Base-by-base conservation (phyloP, 2,113 vertebrate genomes). In the Crotalus tigris region DNA sequence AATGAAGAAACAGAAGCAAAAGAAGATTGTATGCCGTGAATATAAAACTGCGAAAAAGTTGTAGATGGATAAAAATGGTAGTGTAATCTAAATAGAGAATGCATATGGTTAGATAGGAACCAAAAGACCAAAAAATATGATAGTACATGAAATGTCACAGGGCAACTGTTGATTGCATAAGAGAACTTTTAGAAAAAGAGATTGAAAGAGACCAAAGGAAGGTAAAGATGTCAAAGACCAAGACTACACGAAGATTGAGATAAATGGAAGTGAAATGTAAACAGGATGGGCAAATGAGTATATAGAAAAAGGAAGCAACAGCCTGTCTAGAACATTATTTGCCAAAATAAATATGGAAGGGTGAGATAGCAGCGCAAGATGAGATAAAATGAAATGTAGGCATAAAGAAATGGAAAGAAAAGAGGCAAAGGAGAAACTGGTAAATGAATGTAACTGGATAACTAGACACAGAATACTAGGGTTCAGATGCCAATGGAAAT, bases 301-400 rank as follows among this genome's bases (percentile, higher is more conserved):
- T 46, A 93, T 93, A 49, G 89, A 93, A 90, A 81, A 75, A 51
- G 85, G 55, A 90, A 85, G 46, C 26, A 17, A n/a, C 33, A n/a
- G 29, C 5, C 75, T 33, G 49, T 53, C 55, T 11, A 24, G 46
- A 33, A 4, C n/a, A 81, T 55, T 39, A 46, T 19, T 46, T 2
- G 15, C 33, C 33, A 19, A 44, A 81, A 49, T 64, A 17, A 69
- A 19, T 19, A 23, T 21, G 49, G 39, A 53, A 64, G 58, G 11
- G 46, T 90, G 88, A 29, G 12, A 29, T 15, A 55, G 29, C 26
- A 51, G n/a, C n/a, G 75, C 12, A 5, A 46, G 44, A 3, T n/a
- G n/a, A 44, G 46, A 54, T 39, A 4, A 44, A 10, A 10, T 29
- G 53, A 81, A 87, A 23, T 24, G 9, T 61, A 53, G 91, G 12